Evolutionary conservation across 2,797 vertebrate species (phyloP).

Genomic region (Ibycter americanus): DNA sequence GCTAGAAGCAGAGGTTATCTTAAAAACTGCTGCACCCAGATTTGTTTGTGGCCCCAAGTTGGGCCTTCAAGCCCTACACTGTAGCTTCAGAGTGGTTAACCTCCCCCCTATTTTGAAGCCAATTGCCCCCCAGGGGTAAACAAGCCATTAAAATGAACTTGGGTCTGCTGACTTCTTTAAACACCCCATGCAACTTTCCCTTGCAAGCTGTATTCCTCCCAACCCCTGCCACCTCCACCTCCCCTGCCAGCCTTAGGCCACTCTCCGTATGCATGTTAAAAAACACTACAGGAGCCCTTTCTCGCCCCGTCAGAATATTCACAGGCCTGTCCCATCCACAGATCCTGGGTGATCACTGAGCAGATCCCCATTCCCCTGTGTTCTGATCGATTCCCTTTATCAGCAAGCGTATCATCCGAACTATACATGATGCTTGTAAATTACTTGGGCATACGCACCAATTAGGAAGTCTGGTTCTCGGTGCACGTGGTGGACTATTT

Average conservation of each 20-base stretch:
- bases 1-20: background rate
- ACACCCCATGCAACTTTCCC: background rate
- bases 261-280: rapidly evolving
- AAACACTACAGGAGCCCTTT: rapidly evolving
- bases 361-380: background rate
- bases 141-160: background rate
- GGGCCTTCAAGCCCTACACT: background rate
- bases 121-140: too few relatives aligned
- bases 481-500: background rate
- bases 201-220: background rate
- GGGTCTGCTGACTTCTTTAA: background rate
- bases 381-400: rapidly evolving
- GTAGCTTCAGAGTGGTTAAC: background rate
- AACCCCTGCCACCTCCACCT: background rate
- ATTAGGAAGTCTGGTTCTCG: background rate
- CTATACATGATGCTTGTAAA: rapidly evolving
- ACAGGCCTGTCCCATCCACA: background rate
- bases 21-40: background rate
- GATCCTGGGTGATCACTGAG: too few relatives aligned
- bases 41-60: background rate
- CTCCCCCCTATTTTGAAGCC: rapidly evolving
- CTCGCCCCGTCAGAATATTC: background rate
- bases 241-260: rapidly evolving
- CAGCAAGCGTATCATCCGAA: rapidly evolving
- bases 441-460: too few relatives aligned